Evolutionary conservation across 2,113 vertebrate species (phyloP).

Genomic region (Rattus rattus): DNA sequence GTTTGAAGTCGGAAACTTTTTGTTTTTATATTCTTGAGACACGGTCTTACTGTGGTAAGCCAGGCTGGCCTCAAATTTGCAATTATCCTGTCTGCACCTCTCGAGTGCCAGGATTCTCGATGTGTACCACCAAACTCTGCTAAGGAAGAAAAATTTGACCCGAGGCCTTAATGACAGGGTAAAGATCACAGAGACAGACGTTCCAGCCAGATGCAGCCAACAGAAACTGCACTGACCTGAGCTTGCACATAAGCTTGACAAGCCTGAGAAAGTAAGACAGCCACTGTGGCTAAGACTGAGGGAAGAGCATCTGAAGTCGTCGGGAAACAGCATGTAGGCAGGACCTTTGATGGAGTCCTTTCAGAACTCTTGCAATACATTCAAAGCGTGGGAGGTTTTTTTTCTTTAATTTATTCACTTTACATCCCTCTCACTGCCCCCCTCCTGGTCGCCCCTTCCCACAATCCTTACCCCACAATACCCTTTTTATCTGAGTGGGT

Average conservation of each 20-base stretch:
- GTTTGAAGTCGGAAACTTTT: conserved; percentile 1
- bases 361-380: neutral
- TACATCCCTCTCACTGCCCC: too few species aligned
- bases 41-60: neutral
- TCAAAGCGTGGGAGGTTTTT: neutral
- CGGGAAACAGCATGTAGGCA: neutral
- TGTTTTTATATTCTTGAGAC: neutral
- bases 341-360: neutral
- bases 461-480: too few species aligned
- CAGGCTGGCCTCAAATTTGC: neutral
- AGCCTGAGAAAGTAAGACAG: conserved; percentile 24
- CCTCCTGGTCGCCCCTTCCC: too few species aligned
- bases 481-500: too few species aligned
- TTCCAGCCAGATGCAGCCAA: neutral
- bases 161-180: neutral
- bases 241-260: neutral
- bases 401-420: too few species aligned
- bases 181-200: neutral
- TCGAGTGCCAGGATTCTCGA: neutral
- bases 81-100: neutral
- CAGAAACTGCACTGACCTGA: conserved; percentile 6
- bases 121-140: neutral
- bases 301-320: neutral
- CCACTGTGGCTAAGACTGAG: neutral
- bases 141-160: neutral